These are phyloP conservation scores for Lycocorax pyrrhopterus DNA, from an alignment of 2,113 vertebrate species.

Conservation along the genomic window DNA sequence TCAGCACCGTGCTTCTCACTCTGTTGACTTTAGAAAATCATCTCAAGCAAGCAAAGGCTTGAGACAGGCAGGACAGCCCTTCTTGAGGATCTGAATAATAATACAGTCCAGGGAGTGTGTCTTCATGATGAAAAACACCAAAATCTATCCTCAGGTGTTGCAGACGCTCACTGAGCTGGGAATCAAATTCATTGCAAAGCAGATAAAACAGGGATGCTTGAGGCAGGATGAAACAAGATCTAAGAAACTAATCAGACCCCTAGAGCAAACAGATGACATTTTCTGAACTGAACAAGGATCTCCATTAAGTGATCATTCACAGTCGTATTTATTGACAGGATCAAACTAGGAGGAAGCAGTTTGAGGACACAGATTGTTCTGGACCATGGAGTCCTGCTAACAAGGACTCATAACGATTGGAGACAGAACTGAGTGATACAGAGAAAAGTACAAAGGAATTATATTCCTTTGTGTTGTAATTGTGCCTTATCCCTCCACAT, in stretches of 20 bases:
- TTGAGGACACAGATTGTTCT: neutral
- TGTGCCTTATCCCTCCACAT: neutral
- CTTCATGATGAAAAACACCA: constrained; percentile 24
- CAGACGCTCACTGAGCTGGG: constrained; percentile 35
- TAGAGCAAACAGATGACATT: constrained; percentile 32
- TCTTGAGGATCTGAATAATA: constrained; percentile 28
- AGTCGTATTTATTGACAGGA: constrained; percentile 19
- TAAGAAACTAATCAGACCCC: constrained; percentile 46
- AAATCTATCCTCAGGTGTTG: constrained; percentile 52
- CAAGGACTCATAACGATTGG: neutral
- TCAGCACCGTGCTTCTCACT: neutral
- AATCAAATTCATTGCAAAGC: constrained; percentile 21
- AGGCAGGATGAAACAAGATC: constrained; percentile 45
- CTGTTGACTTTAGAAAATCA: constrained; percentile 18
- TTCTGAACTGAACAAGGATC: constrained; percentile 14
- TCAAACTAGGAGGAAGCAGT: neutral
- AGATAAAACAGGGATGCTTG: constrained; percentile 26
- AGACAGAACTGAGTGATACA: neutral
- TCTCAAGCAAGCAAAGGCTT: neutral
- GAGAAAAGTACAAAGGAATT: neutral
- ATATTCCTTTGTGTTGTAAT: neutral
- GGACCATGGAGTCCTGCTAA: neutral
- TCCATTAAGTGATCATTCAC: constrained; percentile 40
- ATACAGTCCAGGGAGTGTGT: neutral
- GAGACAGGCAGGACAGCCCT: neutral